These are phyloP conservation scores for Cyphomyrus discorhynchus DNA, from an alignment of 2,113 vertebrate species.

Conservation along the genomic window DNA sequence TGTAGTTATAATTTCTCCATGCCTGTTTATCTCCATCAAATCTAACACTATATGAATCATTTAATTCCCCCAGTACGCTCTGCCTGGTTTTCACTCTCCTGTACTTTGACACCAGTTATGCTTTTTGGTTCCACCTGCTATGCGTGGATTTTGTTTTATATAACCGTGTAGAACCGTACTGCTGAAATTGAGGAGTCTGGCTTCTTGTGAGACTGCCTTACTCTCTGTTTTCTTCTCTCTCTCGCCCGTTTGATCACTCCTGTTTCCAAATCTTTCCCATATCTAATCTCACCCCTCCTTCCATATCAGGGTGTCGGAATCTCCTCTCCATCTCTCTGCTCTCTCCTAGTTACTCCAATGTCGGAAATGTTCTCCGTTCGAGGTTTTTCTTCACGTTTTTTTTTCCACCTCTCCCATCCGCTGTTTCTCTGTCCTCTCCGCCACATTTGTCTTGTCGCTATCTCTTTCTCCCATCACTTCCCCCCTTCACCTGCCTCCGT, in stretches of 20 bases:
- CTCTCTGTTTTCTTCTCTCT: constrained; percentile 39
- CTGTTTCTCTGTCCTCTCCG: not conserved
- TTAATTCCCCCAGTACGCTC: not conserved
- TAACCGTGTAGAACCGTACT: not conserved
- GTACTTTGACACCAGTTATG: not conserved
- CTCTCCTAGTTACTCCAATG: constrained; percentile 10
- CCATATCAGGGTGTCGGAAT: constrained; percentile 32
- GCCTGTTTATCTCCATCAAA: constrained; percentile 45
- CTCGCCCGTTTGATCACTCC: constrained; percentile 32
- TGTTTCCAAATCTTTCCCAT: constrained; percentile 44
- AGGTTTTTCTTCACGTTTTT: not conserved
- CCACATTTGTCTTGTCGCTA: not conserved
- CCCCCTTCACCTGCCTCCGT: not conserved
- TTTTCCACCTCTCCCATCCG: not conserved
- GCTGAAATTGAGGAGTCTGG: not conserved
- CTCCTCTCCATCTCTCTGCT: constrained; percentile 10
- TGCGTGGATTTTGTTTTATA: constrained; percentile 5
- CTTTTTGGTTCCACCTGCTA: not conserved
- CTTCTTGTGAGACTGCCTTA: constrained; percentile 11
- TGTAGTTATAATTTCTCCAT: constrained; percentile 38
- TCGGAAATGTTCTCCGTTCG: not conserved
- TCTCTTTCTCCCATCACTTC: not conserved
- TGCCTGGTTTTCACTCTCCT: not conserved
- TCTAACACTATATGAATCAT: constrained; percentile 25
- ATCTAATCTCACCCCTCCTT: constrained; percentile 38